A percentile compares a stretch with the other conserved stretches of the same genome.
Evolutionary conservation across 2,888 invertebrate genomes (phyloP).

Genomic region (Diachrysia chrysitis): DNA sequence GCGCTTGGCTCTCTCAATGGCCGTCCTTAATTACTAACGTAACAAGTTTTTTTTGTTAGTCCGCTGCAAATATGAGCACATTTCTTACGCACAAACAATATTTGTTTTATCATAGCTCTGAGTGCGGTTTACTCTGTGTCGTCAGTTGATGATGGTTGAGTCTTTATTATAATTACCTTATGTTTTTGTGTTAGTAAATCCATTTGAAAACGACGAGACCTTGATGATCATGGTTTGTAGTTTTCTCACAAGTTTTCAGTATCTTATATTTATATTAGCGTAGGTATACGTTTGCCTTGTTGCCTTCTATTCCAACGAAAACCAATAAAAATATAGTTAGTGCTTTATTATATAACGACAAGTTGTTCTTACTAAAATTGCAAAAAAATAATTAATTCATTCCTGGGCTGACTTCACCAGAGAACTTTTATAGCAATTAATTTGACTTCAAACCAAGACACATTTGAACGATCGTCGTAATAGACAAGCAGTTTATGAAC

Average conservation of each 20-base stretch:
- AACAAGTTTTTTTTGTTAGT: slow-evolving; percentile 40
- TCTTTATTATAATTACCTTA: neutral
- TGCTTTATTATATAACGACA: no score
- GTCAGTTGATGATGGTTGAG: neutral
- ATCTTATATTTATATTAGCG: neutral
- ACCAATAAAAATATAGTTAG: no score
- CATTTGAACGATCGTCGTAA: slow-evolving; percentile 45
- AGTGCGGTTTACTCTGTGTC: neutral
- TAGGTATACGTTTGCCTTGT: neutral
- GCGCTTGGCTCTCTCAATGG: slow-evolving; percentile 51
- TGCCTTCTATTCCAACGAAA: no score
- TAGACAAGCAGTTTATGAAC: slow-evolving; percentile 60
- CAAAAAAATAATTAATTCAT: neutral
- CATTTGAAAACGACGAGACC: slow-evolving; percentile 2
- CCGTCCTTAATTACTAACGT: slow-evolving; percentile 43
- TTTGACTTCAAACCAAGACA: slow-evolving; percentile 24
- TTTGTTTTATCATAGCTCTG: neutral
- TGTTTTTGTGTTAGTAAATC: slow-evolving; percentile 2
- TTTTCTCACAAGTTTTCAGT: neutral
- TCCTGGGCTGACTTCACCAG: neutral
- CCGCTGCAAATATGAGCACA: slow-evolving; percentile 10
- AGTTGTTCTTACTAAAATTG: slow-evolving; percentile 13
- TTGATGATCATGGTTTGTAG: neutral
- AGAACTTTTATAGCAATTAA: slow-evolving; percentile 26
- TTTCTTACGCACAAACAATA: slow-evolving; percentile 12